These are phyloP conservation scores for Lordiphosa stackelbergi DNA, from an alignment of 1,140 invertebrate genomes.

Conservation along the genomic window DNA sequence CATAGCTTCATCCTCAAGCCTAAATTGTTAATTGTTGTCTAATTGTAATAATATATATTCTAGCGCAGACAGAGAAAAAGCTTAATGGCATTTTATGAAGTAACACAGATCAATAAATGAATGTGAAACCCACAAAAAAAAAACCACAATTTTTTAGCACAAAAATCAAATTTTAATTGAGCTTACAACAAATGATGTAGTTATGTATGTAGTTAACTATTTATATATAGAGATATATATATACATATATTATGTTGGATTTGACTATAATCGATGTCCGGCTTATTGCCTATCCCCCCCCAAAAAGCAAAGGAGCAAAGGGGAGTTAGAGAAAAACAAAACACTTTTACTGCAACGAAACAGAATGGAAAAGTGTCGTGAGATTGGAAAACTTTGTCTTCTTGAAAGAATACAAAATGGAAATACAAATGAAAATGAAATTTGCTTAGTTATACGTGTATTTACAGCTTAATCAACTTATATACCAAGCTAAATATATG, in stretches of 20 bases:
- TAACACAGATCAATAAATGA: slow-evolving; percentile 1
- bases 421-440: too few species aligned
- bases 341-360: too few species aligned
- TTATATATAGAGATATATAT: slow-evolving; percentile 30
- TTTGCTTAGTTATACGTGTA: slow-evolving; percentile 33
- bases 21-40: too few species aligned
- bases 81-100: too few species aligned
- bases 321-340: too few species aligned
- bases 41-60: too few species aligned
- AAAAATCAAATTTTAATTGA: slow-evolving; percentile 45
- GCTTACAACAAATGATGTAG: slow-evolving; percentile 29
- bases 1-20: too few species aligned
- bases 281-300: slow-evolving; percentile 4
- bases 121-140: slow-evolving; percentile 26
- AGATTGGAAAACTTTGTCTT: background rate
- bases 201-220: slow-evolving; percentile 45
- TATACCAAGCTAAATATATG: slow-evolving; percentile 14
- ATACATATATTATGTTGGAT: background rate
- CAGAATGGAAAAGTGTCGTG: background rate
- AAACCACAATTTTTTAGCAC: slow-evolving; percentile 14
- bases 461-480: slow-evolving; percentile 24
- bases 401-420: background rate
- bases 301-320: too few species aligned
- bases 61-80: too few species aligned
- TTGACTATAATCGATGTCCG: slow-evolving; percentile 3